Conservation (phyloP, 92 coral and sea anemone species). For the Paramuricea clavata region DNA sequence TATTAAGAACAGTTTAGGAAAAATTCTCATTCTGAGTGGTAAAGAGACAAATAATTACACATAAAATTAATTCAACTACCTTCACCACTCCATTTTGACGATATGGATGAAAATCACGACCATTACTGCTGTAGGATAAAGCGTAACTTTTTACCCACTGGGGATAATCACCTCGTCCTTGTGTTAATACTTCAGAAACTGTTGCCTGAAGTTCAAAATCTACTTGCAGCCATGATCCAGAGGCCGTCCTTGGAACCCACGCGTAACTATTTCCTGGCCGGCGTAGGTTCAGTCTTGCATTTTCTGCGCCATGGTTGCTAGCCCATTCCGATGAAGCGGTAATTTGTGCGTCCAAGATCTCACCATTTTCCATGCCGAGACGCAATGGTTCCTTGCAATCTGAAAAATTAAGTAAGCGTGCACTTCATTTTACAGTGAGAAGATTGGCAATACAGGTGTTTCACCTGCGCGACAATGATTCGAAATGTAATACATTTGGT, state of each 20-base stretch:
- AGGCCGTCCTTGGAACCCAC: not conserved
- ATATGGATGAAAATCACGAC: constrained; percentile 18
- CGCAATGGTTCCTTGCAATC: constrained; percentile 19
- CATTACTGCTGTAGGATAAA: not conserved
- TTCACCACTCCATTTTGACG: constrained; percentile 16
- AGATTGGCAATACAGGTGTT: too few species aligned
- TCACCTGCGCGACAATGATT: too few species aligned
- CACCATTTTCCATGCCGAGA: constrained; percentile 20
- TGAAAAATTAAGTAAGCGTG: not conserved
- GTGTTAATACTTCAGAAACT: constrained; percentile 4
- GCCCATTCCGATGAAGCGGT: constrained; percentile 8
- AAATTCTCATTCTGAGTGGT: too few species aligned
- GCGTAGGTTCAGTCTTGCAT: constrained; percentile 5
- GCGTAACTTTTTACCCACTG: not conserved
- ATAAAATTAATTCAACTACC: too few species aligned
- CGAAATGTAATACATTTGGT: too few species aligned
- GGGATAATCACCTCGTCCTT: constrained; percentile 2
- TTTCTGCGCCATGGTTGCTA: not conserved
- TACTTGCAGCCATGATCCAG: constrained; percentile 5
- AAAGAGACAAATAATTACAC: too few species aligned
- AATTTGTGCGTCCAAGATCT: constrained; percentile 13
- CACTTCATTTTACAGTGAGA: too few species aligned
- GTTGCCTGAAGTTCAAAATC: constrained; percentile 7
- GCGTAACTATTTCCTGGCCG: not conserved
- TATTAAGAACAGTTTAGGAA: too few species aligned